Evolutionary conservation across 2,113 vertebrate species (phyloP).

Genomic region (Felis catus): DNA sequence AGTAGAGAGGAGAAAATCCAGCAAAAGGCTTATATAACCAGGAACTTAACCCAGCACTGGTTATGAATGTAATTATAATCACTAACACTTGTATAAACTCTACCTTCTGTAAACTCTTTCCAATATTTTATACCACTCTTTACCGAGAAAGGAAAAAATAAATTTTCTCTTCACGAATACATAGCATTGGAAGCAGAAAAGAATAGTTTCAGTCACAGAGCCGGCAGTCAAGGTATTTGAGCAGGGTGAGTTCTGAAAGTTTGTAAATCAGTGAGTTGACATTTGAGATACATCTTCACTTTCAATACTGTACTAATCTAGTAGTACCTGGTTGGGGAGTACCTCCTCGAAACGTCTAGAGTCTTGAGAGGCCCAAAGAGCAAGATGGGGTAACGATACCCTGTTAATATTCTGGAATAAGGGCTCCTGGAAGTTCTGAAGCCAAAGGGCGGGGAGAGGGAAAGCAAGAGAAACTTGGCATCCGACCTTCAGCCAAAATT

Average conservation of each 20-base stretch:
- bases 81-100: slow-evolving; percentile 75
- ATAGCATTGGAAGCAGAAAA: background rate
- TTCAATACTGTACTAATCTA: background rate
- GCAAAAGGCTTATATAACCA: slow-evolving; percentile 57
- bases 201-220: background rate
- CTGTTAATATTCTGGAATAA: background rate
- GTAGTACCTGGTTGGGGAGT: too few species aligned
- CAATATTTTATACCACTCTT: slow-evolving; percentile 43
- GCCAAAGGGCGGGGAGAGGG: background rate
- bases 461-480: background rate
- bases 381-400: background rate
- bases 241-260: background rate
- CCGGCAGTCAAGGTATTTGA: background rate
- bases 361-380: background rate
- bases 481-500: background rate
- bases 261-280: background rate
- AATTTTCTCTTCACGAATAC: slow-evolving; percentile 12
- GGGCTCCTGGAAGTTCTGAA: background rate
- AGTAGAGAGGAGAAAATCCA: slow-evolving; percentile 24
- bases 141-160: slow-evolving; percentile 37
- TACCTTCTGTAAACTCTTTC: slow-evolving; percentile 21
- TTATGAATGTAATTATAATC: slow-evolving; percentile 64
- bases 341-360: background rate
- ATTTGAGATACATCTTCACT: background rate
- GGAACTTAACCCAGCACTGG: background rate